Percentiles rank a stretch among this genome's conserved stretches.
Conservation (phyloP, 2,797 vertebrate species). For the Hydrophis major region DNA sequence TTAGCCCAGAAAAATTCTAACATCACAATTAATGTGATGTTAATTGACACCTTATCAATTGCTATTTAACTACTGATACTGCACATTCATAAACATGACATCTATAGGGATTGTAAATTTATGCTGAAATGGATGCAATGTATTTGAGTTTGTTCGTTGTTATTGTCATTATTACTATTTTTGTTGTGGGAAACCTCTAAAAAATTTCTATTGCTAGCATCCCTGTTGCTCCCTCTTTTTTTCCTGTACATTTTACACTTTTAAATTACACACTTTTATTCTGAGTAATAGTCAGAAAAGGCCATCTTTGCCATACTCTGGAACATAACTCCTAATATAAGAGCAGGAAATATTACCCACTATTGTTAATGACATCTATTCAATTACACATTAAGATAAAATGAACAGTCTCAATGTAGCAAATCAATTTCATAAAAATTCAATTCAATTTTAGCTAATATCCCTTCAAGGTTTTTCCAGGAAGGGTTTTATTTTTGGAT, state of each 20-base stretch:
- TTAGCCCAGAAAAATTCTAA: background rate
- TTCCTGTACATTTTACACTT: background rate
- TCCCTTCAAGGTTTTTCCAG: conserved; percentile 31
- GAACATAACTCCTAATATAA: conserved; percentile 45
- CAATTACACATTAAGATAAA: conserved; percentile 18
- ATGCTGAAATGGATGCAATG: background rate
- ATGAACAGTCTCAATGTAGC: background rate
- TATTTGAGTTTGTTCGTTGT: conserved; percentile 24
- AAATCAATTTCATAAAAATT: conserved; percentile 50
- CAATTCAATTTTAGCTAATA: conserved; percentile 54
- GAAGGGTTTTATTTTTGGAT: conserved; percentile 47
- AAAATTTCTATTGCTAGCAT: conserved; percentile 25
- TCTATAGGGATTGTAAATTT: background rate
- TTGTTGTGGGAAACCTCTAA: conserved; percentile 19
- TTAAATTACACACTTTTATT: conserved; percentile 25
- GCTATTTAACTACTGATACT: background rate
- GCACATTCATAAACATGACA: background rate
- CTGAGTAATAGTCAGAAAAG: background rate
- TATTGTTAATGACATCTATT: conserved; percentile 37
- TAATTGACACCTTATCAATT: background rate
- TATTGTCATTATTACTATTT: conserved; percentile 18
- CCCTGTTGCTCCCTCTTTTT: conserved; percentile 7
- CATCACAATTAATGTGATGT: background rate
- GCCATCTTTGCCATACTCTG: background rate
- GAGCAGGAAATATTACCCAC: conserved; percentile 27